These are phyloP conservation scores for Leistus spinibarbis DNA, from an alignment of 2,888 invertebrate genomes.

Conservation along the genomic window DNA sequence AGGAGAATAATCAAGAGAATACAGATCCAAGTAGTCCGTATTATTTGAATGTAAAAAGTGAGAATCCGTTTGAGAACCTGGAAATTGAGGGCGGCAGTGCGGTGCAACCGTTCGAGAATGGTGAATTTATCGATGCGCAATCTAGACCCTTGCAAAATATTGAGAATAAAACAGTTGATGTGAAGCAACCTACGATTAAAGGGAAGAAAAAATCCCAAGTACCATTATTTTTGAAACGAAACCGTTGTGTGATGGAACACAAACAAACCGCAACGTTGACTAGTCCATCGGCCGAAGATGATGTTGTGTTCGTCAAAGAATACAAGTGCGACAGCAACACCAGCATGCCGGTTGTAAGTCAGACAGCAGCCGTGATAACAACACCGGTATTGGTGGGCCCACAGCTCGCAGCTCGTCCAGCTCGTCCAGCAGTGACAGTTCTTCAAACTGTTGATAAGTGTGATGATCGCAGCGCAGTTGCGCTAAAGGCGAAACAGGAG, in stretches of 20 bases:
- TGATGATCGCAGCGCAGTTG: background rate
- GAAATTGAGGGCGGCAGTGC: background rate
- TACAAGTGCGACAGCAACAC: constrained; percentile 41
- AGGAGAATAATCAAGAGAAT: background rate
- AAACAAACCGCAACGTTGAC: background rate
- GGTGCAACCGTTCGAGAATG: background rate
- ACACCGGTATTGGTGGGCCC: background rate
- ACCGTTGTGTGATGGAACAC: constrained; percentile 7
- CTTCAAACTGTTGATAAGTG: background rate
- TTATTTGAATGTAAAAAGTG: background rate
- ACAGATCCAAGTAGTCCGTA: background rate
- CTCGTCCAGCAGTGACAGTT: background rate
- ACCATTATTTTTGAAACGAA: constrained; percentile 16
- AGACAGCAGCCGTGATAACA: background rate
- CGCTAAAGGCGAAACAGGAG: no score
- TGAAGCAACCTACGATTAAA: constrained; percentile 5
- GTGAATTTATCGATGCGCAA: background rate
- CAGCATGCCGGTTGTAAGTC: background rate
- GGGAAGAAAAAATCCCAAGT: constrained; percentile 18
- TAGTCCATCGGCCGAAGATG: constrained; percentile 43
- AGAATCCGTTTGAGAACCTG: background rate
- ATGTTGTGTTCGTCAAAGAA: constrained; percentile 48
- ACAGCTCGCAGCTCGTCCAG: background rate
- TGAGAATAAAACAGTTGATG: background rate
- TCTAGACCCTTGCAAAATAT: background rate